phyloP scores from a whole-genome alignment of 2,113 vertebrate species.

The Leptosomus discolor region DNA sequence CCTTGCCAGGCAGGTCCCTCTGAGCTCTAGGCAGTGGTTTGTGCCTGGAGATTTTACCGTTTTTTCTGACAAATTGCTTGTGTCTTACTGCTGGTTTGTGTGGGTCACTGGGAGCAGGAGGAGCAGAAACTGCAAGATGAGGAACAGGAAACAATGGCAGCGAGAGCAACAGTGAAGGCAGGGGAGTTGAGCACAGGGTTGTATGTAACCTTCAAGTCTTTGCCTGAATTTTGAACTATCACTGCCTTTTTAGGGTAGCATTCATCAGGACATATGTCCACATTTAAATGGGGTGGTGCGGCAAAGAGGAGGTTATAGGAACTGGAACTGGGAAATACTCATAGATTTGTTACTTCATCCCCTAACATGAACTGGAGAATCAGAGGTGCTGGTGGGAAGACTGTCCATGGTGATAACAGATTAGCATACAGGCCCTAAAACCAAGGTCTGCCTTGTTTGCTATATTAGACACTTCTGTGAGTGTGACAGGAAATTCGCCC shows the following conservation, averaged over 20 bases:
- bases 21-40: neutral
- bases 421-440: neutral
- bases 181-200: neutral
- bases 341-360: neutral
- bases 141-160: neutral
- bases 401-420: neutral
- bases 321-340: neutral
- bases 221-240: neutral
- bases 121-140: neutral
- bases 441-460: neutral
- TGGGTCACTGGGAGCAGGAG: neutral
- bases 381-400: neutral
- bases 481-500: neutral
- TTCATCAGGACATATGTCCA: neutral
- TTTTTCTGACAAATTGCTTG: neutral
- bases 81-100: neutral
- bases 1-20: neutral
- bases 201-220: neutral
- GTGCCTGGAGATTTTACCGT: neutral
- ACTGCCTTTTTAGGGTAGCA: neutral
- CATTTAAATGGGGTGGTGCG: neutral
- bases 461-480: neutral
- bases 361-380: neutral
- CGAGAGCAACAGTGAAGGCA: neutral
- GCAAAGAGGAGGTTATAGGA: neutral